Base-by-base conservation (phyloP, 2,888 invertebrate species). In the Pachycephus smyrnensis region DNA sequence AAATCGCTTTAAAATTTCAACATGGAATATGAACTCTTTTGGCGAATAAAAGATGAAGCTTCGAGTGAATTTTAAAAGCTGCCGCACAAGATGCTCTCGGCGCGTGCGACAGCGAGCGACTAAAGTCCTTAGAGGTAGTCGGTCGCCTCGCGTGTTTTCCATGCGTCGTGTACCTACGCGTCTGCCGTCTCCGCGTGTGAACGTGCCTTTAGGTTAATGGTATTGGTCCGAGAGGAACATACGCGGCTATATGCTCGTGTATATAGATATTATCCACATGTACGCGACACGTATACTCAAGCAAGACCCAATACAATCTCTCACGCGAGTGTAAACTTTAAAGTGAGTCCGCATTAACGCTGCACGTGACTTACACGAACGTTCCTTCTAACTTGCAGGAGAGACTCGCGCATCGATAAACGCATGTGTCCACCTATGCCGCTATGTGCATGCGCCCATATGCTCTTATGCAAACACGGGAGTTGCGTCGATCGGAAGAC, bases 71-170 rank as follows among this genome's bases (percentile, higher is more conserved):
- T 55, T 55, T 23, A 55, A 55, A 55, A 55, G 55, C 55, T 55
- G 23, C 55, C 55, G 55, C 23, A 23, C 55, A 55, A 55, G 87
- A 84, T 84, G 86, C 82, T 85, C 82, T 81, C 85, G 78, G 85
- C 85, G 87, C 87, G 88, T 86, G 84, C 84, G 86, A 84, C 87
- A 81, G 85, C 84, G 86, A 86, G 86, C 88, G 87, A 89, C 89
- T 89, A 88, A 89, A 88, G 87, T 87, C 88, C 86, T 88, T 87
- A 86, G 86, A 88, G 84, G 82, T 82, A 84, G 82, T 82, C 85
- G 80, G 84, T 82, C 83, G 84, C 84, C 81, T 80, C 80, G 81
- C 82, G 80, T 76, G 84, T 87, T 88, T 87, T 84, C 85, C 86
- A 82, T 85, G 82, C 85, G 84, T 79, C 71, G 31, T 32, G 31